Evolutionary conservation across 2,888 invertebrate species (phyloP).

Genomic region (Hemithea aestivaria): DNA sequence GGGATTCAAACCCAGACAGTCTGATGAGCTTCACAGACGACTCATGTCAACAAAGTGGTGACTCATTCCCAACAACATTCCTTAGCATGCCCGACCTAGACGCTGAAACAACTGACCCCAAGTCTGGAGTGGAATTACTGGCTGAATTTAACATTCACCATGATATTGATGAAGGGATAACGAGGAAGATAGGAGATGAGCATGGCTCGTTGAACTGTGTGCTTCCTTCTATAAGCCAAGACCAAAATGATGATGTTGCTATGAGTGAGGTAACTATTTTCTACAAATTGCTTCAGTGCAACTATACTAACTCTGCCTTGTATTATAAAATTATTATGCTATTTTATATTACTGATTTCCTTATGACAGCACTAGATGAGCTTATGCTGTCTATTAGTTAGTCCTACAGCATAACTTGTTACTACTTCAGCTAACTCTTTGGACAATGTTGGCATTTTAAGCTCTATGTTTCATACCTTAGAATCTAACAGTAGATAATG

Average conservation of each 20-base stretch:
- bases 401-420: too few relatives aligned
- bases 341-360: background rate
- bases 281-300: background rate
- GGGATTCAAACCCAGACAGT: conserved; percentile 44
- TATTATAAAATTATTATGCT: too few relatives aligned
- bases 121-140: conserved; percentile 52
- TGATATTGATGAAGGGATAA: conserved; percentile 50
- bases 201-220: conserved; percentile 65
- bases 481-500: too few relatives aligned
- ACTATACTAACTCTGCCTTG: too few relatives aligned
- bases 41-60: conserved; percentile 46
- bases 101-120: conserved; percentile 40
- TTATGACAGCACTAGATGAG: too few relatives aligned
- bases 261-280: conserved; percentile 50
- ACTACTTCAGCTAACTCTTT: too few relatives aligned
- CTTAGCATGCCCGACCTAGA: conserved; percentile 67
- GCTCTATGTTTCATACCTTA: too few relatives aligned
- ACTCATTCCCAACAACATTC: conserved; percentile 52
- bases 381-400: too few relatives aligned
- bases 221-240: conserved; percentile 62
- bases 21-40: conserved; percentile 53
- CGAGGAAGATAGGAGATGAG: conserved; percentile 40
- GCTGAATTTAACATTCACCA: conserved; percentile 63
- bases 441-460: too few relatives aligned
- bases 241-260: conserved; percentile 59